Evolutionary conservation across 2,113 vertebrate species (phyloP).

Genomic region (Drymodes brunneopygia): DNA sequence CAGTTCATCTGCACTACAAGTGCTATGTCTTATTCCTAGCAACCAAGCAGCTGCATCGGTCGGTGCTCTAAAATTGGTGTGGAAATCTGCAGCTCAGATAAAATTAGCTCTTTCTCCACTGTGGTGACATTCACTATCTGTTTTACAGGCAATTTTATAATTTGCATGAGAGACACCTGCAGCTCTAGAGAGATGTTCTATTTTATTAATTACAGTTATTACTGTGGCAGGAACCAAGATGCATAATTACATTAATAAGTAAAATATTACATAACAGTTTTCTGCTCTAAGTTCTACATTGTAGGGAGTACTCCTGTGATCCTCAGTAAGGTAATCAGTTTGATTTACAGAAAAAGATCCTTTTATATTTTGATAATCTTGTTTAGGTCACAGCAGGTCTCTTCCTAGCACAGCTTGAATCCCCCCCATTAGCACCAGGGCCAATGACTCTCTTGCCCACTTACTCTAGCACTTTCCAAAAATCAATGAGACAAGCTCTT

Average conservation of each 20-base stretch:
- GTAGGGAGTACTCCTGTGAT: not conserved
- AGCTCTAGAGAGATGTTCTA: not conserved
- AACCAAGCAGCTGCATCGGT: not conserved
- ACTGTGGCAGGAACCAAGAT: not conserved
- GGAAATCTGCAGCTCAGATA: conserved; percentile 5
- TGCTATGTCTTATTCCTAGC: not conserved
- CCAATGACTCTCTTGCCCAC: not conserved
- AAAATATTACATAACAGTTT: conserved; percentile 35
- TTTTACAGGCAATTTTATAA: conserved; percentile 15
- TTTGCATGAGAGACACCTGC: conserved; percentile 25
- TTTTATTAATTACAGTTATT: conserved; percentile 42
- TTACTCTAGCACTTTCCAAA: conserved; percentile 27
- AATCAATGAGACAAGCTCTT: conserved; percentile 40
- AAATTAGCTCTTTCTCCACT: conserved; percentile 5
- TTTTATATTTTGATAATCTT: conserved; percentile 38
- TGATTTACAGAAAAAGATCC: conserved; percentile 46
- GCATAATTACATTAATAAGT: conserved; percentile 34
- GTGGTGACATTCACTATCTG: not conserved
- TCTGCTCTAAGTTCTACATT: conserved; percentile 4
- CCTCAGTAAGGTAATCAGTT: conserved; percentile 35
- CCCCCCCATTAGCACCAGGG: conserved; percentile 16
- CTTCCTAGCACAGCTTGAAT: conserved; percentile 2
- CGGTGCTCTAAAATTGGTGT: not conserved
- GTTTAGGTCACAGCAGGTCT: conserved; percentile 30
- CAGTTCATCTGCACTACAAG: not conserved